phyloP scores from a whole-genome alignment of 64 coral and sea anemone genomes.

The Stylophora pistillata region DNA sequence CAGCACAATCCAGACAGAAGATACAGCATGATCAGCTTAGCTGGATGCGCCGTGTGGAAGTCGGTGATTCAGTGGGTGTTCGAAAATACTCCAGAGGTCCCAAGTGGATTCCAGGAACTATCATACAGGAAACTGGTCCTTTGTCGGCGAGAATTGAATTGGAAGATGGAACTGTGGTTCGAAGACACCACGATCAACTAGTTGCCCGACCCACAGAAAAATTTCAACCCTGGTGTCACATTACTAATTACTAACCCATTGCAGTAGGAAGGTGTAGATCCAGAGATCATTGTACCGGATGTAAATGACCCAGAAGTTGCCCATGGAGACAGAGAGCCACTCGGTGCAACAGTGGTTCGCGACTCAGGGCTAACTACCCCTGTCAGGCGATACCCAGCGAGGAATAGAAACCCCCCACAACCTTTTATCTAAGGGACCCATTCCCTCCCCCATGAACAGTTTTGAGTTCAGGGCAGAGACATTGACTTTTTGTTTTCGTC shows the following conservation, averaged over 20 bases:
- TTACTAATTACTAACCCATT: not conserved
- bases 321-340: not conserved
- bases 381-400: not conserved
- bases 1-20: slow-evolving; percentile 10
- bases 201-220: not conserved
- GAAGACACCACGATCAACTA: slow-evolving; percentile 40
- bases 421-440: not conserved
- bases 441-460: not conserved
- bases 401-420: not conserved
- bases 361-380: not conserved
- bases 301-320: not conserved
- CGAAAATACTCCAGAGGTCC: too few relatives aligned
- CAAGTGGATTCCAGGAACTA: slow-evolving; percentile 22
- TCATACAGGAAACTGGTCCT: slow-evolving; percentile 24
- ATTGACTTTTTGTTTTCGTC: too few relatives aligned
- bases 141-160: too few relatives aligned
- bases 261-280: not conserved
- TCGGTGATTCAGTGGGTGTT: not conserved
- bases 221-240: not conserved
- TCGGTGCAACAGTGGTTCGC: not conserved
- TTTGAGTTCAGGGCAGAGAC: too few relatives aligned
- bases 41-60: not conserved
- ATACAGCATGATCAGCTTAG: slow-evolving; percentile 38
- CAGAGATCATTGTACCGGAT: not conserved
- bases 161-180: too few relatives aligned